phyloP scores from a whole-genome alignment of 2,113 vertebrate species.

The Albula goreensis region DNA sequence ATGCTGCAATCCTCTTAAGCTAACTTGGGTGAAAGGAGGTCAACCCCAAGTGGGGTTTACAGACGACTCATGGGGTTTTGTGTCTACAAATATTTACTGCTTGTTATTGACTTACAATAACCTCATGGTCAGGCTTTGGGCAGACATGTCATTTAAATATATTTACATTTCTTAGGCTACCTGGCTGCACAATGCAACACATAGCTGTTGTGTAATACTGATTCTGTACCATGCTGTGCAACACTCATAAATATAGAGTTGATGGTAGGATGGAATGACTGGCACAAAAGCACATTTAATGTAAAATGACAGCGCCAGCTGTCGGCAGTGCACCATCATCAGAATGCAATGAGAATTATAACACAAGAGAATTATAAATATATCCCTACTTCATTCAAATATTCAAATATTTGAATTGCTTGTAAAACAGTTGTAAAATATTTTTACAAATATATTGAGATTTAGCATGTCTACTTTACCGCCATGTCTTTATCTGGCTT shows the following conservation, averaged over 20 bases:
- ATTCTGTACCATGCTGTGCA: neutral
- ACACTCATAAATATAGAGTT: neutral
- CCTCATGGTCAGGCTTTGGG: neutral
- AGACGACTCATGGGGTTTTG: neutral
- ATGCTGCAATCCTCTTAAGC: neutral
- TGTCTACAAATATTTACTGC: constrained; percentile 17
- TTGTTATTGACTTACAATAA: constrained; percentile 1
- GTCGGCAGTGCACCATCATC: neutral
- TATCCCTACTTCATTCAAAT: neutral
- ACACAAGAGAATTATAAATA: neutral
- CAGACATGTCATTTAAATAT: constrained; percentile 3
- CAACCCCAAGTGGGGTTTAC: neutral
- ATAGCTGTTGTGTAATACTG: neutral
- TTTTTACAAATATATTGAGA: too few species aligned
- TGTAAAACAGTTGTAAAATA: neutral
- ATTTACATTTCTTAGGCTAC: neutral
- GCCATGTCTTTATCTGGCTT: neutral
- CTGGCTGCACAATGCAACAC: neutral
- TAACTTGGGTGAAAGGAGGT: constrained; percentile 2
- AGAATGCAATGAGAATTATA: neutral
- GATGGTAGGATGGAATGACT: neutral
- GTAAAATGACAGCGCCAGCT: neutral
- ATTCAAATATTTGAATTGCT: neutral
- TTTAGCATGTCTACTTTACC: too few species aligned
- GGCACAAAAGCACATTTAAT: neutral